phyloP scores from a whole-genome alignment of 1,140 invertebrate species.

The Drosophila yakuba region DNA sequence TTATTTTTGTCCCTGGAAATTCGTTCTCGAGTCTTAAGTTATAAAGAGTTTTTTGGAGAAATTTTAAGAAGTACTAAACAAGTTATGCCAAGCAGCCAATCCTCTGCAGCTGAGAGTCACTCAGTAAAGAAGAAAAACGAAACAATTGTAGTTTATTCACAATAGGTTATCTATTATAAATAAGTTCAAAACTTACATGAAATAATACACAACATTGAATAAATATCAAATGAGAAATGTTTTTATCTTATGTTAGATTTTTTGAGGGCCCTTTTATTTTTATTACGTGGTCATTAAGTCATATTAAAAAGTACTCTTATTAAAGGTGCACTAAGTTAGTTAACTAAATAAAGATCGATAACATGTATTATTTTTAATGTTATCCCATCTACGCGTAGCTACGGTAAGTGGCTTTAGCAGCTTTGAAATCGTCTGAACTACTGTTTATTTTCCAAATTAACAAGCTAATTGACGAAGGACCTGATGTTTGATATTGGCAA shows the following conservation, averaged over 20 bases:
- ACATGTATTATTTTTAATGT: too few relatives aligned
- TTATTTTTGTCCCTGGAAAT: slow-evolving; percentile 43
- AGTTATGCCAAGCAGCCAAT: slow-evolving; percentile 11
- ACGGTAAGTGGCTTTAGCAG: too few relatives aligned
- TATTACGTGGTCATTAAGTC: too few relatives aligned
- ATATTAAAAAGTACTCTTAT: too few relatives aligned
- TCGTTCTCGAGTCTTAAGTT: slow-evolving; percentile 25
- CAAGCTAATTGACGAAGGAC: neutral
- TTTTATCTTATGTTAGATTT: neutral
- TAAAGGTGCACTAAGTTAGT: too few relatives aligned
- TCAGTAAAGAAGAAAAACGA: slow-evolving; percentile 1
- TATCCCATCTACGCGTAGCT: too few relatives aligned
- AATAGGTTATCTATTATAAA: slow-evolving; percentile 13
- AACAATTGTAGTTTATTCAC: slow-evolving; percentile 29
- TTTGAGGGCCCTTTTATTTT: neutral
- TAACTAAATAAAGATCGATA: too few relatives aligned
- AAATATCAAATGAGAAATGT: slow-evolving; percentile 49
- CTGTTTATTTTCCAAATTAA: neutral
- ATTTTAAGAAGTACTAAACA: neutral
- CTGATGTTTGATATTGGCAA: slow-evolving; percentile 9
- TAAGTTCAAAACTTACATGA: slow-evolving; percentile 48
- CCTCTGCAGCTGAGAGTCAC: slow-evolving; percentile 7
- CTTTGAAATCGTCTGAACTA: too few relatives aligned
- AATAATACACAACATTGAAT: slow-evolving; percentile 51
- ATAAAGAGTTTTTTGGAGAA: slow-evolving; percentile 4